Evolutionary conservation across 2,113 vertebrate species (phyloP), one percentile per base, ranked within the genome.

Genomic region (Suricata suricatta): DNA sequence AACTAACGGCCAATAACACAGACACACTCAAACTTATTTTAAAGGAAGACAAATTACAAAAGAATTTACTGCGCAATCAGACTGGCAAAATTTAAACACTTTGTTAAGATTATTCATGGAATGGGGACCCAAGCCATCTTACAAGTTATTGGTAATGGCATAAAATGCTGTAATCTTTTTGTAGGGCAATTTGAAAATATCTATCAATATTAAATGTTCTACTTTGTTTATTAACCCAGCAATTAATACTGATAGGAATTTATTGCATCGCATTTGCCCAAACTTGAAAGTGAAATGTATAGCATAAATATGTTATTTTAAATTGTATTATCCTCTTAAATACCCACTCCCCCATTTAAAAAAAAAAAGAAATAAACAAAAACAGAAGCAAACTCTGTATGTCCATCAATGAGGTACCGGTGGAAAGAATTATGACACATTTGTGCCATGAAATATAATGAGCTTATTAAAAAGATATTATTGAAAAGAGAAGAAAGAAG

Each of bases 381-480:
- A 64, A 69, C 19, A 68, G n/a, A 88, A 82, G 2, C 3, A 80
- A 68, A 68, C 12, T 74, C 11, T 60, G 2, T 64, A 71, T 84
- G 19, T 38, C 7, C 23, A 84, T 79, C 19, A 71, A 21, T 68
- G 12, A 82, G 27, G 10, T 41, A 89, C 9, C 79, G 19, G 21
- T 72, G 88, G 90, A 83, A 94, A 79, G 19, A 87, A 91, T 60
- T 64, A 76, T 12, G 50, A 85, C 38, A 87, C 15, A 90, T 90
- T 15, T 80, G 7, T 50, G 60, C 38, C n/a, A 87, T 50, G 74
- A 92, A 87, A 69, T 88, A 54, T 7, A 94, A 17, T 47, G 8
- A 71, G 23, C 14, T 88, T 88, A 47, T 84, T 90, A 50, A 77
- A 92, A 92, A 90, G 52, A 41, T 21, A 71, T 50, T 93, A 88